These are phyloP conservation scores for Empis livida DNA, from an alignment of 2,888 invertebrate species.

Conservation along the genomic window DNA sequence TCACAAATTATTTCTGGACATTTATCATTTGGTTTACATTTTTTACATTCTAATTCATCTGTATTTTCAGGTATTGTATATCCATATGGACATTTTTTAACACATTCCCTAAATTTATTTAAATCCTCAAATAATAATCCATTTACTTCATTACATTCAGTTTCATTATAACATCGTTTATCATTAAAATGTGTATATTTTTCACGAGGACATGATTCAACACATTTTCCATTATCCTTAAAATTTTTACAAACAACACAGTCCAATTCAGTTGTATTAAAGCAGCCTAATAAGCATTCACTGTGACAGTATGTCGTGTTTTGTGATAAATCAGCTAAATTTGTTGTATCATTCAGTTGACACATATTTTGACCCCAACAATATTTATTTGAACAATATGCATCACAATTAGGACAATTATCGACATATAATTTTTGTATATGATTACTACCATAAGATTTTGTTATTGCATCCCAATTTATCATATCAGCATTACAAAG, in stretches of 20 bases:
- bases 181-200: conserved; percentile 25
- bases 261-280: conserved; percentile 30
- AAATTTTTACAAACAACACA: conserved; percentile 59
- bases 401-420: conserved; percentile 17
- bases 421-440: conserved; percentile 7
- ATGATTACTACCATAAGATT: conserved; percentile 22
- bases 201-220: conserved; percentile 57
- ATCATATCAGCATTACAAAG: conserved; percentile 58
- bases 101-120: conserved; percentile 49
- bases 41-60: too few relatives aligned
- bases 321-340: conserved; percentile 11
- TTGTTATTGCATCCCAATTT: conserved; percentile 27
- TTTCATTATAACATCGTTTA: conserved; percentile 51
- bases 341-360: conserved; percentile 28
- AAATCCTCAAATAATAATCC: conserved; percentile 35
- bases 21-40: too few relatives aligned
- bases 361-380: conserved; percentile 30
- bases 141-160: conserved; percentile 45
- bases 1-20: too few relatives aligned
- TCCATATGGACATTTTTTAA: conserved; percentile 50
- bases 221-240: conserved; percentile 43
- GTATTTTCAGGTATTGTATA: conserved; percentile 17
- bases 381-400: conserved; percentile 21
- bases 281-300: conserved; percentile 71
- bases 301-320: conserved; percentile 43